phyloP scores from a whole-genome alignment of 2,797 vertebrate genomes.

The Tiaroga cobitis region DNA sequence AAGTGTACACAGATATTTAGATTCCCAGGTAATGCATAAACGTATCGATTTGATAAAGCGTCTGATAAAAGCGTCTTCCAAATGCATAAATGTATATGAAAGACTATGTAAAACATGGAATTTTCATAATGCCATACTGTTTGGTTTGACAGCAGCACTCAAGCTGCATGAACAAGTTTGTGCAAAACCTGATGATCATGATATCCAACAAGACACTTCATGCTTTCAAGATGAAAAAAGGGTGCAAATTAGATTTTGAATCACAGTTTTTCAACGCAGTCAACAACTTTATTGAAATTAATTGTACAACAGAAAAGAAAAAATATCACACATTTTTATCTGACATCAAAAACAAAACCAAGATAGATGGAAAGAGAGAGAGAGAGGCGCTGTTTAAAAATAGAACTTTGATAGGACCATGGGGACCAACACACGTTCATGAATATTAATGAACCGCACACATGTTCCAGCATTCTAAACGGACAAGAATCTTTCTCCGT shows the following conservation, averaged over 20 bases:
- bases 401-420: slow-evolving; percentile 45
- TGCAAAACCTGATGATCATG: not conserved
- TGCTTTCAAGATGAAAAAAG: not conserved
- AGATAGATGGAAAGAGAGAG: not conserved
- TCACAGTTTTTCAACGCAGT: not conserved
- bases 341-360: slow-evolving; percentile 15
- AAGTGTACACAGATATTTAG: not conserved
- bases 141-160: not conserved
- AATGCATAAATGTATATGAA: not conserved
- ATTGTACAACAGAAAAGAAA: not conserved
- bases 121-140: not conserved
- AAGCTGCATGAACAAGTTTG: not conserved
- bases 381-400: slow-evolving; percentile 34
- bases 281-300: not conserved
- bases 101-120: not conserved
- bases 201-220: not conserved
- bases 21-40: not conserved
- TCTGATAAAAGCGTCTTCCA: not conserved
- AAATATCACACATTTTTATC: slow-evolving; percentile 11
- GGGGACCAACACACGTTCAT: slow-evolving; percentile 36
- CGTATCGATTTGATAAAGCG: not conserved
- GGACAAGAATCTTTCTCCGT: not conserved
- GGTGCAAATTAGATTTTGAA: not conserved
- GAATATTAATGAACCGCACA: slow-evolving; percentile 33
- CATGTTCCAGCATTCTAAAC: slow-evolving; percentile 39